Conservation (phyloP, 2,888 invertebrate species). For the Ectemnius cavifrons region DNA sequence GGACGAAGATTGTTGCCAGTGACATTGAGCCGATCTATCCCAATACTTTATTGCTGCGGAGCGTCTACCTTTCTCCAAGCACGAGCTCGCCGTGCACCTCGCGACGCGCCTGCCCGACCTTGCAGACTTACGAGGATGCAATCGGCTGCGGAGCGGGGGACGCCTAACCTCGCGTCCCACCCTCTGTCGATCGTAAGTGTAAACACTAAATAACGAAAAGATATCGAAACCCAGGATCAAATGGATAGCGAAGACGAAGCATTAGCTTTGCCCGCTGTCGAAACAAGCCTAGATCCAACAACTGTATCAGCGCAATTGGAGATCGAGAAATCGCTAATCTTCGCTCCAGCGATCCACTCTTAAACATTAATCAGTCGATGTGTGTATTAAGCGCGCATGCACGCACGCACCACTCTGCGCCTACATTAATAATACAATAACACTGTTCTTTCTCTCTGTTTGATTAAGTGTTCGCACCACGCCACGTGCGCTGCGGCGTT, state of each 20-base stretch:
- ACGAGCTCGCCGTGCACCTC: conserved; percentile 43
- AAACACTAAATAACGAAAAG: conserved; percentile 4
- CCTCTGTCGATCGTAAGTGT: conserved; percentile 6
- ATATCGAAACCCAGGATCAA: too few relatives aligned
- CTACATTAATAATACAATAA: conserved; percentile 54
- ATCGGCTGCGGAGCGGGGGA: conserved; percentile 16
- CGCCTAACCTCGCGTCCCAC: neutral
- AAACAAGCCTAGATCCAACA: neutral
- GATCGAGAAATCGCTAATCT: conserved; percentile 28
- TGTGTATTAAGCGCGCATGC: conserved; percentile 44
- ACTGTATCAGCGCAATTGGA: too few relatives aligned
- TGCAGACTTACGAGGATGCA: conserved; percentile 25
- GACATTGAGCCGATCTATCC: conserved; percentile 40
- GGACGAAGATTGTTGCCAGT: neutral
- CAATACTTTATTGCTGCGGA: conserved; percentile 50
- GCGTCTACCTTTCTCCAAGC: conserved; percentile 49
- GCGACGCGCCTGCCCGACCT: conserved; percentile 41
- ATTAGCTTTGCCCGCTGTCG: conserved; percentile 1
- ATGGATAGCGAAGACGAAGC: neutral
- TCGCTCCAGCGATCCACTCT: conserved; percentile 55
- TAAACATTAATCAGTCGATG: conserved; percentile 61
- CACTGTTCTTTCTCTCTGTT: conserved; percentile 38
- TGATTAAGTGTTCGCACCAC: conserved; percentile 57
- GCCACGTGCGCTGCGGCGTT: conserved; percentile 30
- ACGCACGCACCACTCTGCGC: conserved; percentile 23